These are phyloP conservation scores for Podarcis lilfordi DNA, from an alignment of 2,797 vertebrate genomes.

Conservation along the genomic window DNA sequence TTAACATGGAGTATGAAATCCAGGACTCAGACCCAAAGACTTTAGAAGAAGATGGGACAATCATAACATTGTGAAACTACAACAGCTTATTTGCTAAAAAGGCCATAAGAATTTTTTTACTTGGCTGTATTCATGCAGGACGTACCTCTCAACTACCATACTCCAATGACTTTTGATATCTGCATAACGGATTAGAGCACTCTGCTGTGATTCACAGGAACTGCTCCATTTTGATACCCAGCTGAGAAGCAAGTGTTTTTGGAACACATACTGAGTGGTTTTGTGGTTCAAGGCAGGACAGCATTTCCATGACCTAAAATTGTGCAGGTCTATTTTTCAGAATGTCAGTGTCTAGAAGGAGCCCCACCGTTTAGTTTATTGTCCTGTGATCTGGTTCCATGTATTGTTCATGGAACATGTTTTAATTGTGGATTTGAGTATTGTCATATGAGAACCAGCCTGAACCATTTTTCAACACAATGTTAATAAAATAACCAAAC, in stretches of 20 bases:
- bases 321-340: neutral
- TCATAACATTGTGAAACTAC: conserved; percentile 90
- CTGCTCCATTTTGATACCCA: conserved; percentile 8
- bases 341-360: neutral
- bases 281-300: neutral
- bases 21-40: conserved; percentile 74
- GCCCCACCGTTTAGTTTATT: neutral
- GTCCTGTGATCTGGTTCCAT: neutral
- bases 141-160: conserved; percentile 62
- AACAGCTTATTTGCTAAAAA: conserved; percentile 30
- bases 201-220: neutral
- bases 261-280: neutral
- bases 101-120: conserved; percentile 45
- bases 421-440: neutral
- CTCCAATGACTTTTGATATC: conserved; percentile 10
- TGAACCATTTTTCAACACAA: conserved; percentile 12
- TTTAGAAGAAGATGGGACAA: conserved; percentile 94
- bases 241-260: neutral
- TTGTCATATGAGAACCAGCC: neutral
- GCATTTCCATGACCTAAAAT: neutral
- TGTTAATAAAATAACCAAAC: conserved; percentile 7
- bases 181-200: neutral
- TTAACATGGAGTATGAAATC: conserved; percentile 71
- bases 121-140: conserved; percentile 47
- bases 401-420: neutral